A percentile compares a stretch with the other conserved stretches of the same genome.
Conservation (phyloP, 2,888 invertebrate genomes). For the Serrognathus titanus region DNA sequence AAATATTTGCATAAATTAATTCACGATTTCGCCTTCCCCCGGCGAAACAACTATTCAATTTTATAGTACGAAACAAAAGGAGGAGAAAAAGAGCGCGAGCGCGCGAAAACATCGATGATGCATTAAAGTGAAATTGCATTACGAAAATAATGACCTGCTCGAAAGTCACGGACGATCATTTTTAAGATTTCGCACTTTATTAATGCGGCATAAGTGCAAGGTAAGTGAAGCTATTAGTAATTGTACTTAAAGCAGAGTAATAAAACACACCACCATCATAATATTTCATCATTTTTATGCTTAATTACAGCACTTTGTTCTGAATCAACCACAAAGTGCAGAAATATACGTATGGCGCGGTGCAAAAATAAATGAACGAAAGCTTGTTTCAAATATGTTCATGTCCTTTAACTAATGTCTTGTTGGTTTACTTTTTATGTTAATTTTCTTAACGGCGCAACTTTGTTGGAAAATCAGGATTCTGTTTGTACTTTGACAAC, state of each 20-base stretch:
- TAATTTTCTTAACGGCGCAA: no score
- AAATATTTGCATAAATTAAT: no score
- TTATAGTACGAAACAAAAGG: no score
- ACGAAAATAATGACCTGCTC: neutral
- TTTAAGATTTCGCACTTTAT: constrained; percentile 12
- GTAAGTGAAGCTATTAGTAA: constrained; percentile 24
- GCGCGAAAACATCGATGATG: no score
- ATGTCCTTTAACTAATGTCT: no score
- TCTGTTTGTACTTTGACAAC: no score
- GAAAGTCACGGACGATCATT: constrained; percentile 9
- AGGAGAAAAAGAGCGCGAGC: no score
- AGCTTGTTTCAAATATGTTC: no score
- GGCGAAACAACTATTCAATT: no score
- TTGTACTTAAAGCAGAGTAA: constrained; percentile 12
- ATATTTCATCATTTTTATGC: constrained; percentile 29
- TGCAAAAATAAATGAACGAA: neutral
- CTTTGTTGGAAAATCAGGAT: no score
- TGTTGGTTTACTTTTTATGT: no score
- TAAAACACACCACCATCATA: constrained; percentile 32
- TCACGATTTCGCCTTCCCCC: no score
- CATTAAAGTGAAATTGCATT: neutral
- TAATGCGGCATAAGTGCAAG: constrained; percentile 19
- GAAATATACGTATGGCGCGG: neutral
- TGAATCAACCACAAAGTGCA: neutral
- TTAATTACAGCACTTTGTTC: neutral